These are phyloP conservation scores for Scaptomyza cyrtandrae DNA, from an alignment of 2,888 invertebrate genomes.

Conservation along the genomic window DNA sequence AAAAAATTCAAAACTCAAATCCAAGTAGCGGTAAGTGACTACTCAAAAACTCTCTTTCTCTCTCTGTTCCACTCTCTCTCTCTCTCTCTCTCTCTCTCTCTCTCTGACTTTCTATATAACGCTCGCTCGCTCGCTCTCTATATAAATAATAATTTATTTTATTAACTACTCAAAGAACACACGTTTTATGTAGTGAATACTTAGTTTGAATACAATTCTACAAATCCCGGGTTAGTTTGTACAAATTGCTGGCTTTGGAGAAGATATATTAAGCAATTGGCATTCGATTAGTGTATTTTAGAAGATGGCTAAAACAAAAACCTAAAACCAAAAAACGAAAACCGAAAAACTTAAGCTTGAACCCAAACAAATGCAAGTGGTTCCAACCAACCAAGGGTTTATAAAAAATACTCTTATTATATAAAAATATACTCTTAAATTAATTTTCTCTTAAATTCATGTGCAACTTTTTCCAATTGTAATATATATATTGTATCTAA, in stretches of 20 bases:
- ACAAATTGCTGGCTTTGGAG: constrained; percentile 65
- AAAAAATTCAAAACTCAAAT: constrained; percentile 48
- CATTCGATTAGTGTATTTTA: constrained; percentile 44
- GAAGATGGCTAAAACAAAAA: constrained; percentile 16
- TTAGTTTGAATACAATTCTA: constrained; percentile 25
- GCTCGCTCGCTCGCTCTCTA: constrained; percentile 72
- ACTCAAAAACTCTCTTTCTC: constrained; percentile 61
- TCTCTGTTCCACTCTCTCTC: constrained; percentile 43
- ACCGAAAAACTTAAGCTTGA: constrained; percentile 20
- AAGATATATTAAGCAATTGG: constrained; percentile 61
- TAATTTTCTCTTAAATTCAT: constrained; percentile 37
- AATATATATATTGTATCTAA: constrained; percentile 42
- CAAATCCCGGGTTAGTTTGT: constrained; percentile 68
- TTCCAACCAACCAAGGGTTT: constrained; percentile 70
- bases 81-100: constrained; percentile 42
- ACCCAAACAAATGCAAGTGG: constrained; percentile 60
- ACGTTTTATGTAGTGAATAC: constrained; percentile 36
- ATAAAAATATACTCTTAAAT: constrained; percentile 32
- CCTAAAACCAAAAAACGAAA: constrained; percentile 17
- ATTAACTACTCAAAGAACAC: constrained; percentile 48
- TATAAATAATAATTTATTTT: constrained; percentile 53
- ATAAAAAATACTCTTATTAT: constrained; percentile 18
- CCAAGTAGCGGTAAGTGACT: constrained; percentile 72
- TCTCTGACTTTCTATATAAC: constrained; percentile 42
- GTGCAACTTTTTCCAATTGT: constrained; percentile 47